Evolutionary conservation across 2,888 invertebrate genomes (phyloP).

Genomic region (Adelognathus sp.): DNA sequence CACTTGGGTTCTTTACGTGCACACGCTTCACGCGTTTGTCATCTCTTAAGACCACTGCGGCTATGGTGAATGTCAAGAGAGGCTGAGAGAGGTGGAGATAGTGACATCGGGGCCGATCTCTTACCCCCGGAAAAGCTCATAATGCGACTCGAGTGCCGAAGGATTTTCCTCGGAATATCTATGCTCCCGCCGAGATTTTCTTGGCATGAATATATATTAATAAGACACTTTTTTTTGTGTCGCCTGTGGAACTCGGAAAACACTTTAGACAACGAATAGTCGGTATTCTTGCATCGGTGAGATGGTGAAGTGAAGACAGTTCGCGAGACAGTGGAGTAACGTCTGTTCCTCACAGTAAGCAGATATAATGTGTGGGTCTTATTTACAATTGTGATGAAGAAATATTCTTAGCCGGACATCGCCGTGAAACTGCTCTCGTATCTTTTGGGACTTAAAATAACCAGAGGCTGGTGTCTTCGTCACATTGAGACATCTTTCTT

Average conservation of each 20-base stretch:
- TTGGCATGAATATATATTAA: constrained; percentile 12
- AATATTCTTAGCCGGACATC: too few relatives aligned
- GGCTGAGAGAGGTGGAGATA: background rate
- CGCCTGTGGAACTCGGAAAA: background rate
- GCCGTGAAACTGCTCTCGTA: too few relatives aligned
- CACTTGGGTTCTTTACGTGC: constrained; percentile 7
- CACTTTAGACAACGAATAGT: background rate
- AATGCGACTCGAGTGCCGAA: constrained; percentile 43
- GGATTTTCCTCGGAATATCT: constrained; percentile 37
- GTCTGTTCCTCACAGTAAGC: background rate
- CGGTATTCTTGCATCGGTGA: background rate
- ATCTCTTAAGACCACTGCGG: constrained; percentile 36
- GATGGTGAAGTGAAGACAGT: background rate
- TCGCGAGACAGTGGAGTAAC: background rate
- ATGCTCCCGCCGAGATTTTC: constrained; percentile 47
- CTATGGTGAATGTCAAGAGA: background rate
- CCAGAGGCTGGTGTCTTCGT: too few relatives aligned
- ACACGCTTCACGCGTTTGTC: constrained; percentile 56
- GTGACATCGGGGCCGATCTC: constrained; percentile 35
- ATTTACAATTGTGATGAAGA: background rate
- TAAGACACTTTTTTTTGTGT: background rate
- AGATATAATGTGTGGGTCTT: background rate
- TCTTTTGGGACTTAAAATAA: too few relatives aligned
- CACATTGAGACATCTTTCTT: too few relatives aligned
- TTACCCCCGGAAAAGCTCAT: constrained; percentile 49